Evolutionary conservation across 1,140 invertebrate genomes (phyloP).

Genomic region (Eulimnadia texana): DNA sequence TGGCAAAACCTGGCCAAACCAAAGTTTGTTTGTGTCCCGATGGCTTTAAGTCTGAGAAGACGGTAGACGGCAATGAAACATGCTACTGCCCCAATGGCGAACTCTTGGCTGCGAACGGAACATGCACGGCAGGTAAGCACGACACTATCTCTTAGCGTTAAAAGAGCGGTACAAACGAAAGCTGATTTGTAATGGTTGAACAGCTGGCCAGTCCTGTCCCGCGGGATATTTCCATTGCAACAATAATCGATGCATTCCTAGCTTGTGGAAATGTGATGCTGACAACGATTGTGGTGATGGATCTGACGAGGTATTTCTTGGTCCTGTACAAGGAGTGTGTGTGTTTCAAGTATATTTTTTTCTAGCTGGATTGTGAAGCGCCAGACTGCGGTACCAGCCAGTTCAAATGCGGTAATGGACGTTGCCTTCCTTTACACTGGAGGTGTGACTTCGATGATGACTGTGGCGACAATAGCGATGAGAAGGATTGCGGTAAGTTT

Average conservation of each 20-base stretch:
- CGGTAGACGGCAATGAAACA: conserved; percentile 32
- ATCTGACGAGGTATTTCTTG: conserved; percentile 31
- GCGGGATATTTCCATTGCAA: conserved; percentile 46
- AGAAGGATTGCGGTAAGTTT: conserved; percentile 21
- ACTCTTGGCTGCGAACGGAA: conserved; percentile 41
- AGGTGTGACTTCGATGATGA: conserved; percentile 28
- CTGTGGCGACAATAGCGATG: conserved; percentile 30
- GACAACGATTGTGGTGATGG: conserved; percentile 27
- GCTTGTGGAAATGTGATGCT: conserved; percentile 40
- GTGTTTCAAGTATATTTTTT: neutral
- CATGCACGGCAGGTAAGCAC: conserved; percentile 40
- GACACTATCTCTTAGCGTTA: too few species aligned
- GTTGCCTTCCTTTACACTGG: conserved; percentile 28
- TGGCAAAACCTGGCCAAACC: conserved; percentile 48
- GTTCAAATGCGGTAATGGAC: conserved; percentile 43
- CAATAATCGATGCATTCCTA: conserved; percentile 46
- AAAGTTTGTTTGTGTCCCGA: conserved; percentile 62
- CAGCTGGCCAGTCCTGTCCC: conserved; percentile 35
- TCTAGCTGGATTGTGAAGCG: conserved; percentile 25
- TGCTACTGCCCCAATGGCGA: conserved; percentile 53
- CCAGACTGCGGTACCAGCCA: conserved; percentile 41
- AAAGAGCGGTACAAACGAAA: too few species aligned
- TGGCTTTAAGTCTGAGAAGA: conserved; percentile 39
- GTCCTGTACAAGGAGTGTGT: neutral
- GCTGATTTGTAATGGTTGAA: conserved; percentile 13